Evolutionary conservation across 2,888 invertebrate species (phyloP), one percentile per base, ranked within the genome.

Genomic region (Cheilosia urbana): DNA sequence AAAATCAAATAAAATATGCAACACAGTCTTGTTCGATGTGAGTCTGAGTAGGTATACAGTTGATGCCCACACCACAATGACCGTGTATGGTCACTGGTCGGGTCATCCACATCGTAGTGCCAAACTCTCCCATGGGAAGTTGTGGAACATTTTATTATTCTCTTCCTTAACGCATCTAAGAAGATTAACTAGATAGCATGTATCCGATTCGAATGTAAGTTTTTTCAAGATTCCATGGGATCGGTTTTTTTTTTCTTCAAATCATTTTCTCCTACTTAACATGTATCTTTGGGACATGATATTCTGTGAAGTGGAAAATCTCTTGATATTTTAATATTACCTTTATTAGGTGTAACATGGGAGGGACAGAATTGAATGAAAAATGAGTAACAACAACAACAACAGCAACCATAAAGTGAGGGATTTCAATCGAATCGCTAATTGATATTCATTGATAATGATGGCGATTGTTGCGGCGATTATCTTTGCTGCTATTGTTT

Each of bases 361-460:
- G 60, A 60, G 71, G 60, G 27, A 37, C 4, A 37, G 13, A 37
- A 37, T 37, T 37, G 37, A 37, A 37, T 11, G 0, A 37, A 37
- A 37, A 37, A 13, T n/a, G n/a, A n/a, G n/a, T n/a, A 19, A 72
- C 55, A 27, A n/a, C 24, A 24, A 42, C 27, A 49, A 27, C 27
- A 27, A 5, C 27, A 27, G 1, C 27, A 27, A 73, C 55, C 34
- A 75, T 75, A 62, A 81, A 57, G n/a, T 47, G 63, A 69, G 49
- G 49, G 42, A 69, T 65, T 68, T 69, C 73, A 69, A 75, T 42
- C 57, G 58, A 66, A 65, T 71, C 60, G 65, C 45, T 76, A 82
- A 76, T 82, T 82, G 81, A 76, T 71, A 82, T 82, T 82, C 76
- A 76, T 82, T 82, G 81, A 81, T 58, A 65, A 75, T 72, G 37